These are phyloP conservation scores for Malurus melanocephalus DNA, from an alignment of 2,113 vertebrate genomes.

Conservation along the genomic window DNA sequence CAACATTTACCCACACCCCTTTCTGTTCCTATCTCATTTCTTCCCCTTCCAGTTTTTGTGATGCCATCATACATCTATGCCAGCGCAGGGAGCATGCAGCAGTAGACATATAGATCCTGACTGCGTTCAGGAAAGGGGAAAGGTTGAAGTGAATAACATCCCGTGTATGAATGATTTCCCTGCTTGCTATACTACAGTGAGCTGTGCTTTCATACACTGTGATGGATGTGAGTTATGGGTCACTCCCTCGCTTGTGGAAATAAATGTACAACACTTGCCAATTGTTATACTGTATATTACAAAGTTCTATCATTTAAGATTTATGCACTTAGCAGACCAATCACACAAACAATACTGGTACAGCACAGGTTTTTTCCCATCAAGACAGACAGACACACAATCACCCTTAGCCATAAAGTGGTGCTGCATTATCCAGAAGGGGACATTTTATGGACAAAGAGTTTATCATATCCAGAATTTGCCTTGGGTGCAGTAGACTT, in stretches of 20 bases:
- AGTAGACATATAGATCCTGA: conserved; percentile 40
- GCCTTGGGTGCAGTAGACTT: conserved; percentile 23
- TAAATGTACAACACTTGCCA: conserved; percentile 49
- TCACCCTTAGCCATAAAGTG: neutral
- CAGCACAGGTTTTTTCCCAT: neutral
- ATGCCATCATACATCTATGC: conserved; percentile 52
- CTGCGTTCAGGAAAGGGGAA: conserved; percentile 18
- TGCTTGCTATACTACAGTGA: conserved; percentile 34
- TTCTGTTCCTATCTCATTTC: conserved; percentile 49
- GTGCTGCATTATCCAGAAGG: neutral
- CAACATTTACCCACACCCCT: conserved; percentile 6
- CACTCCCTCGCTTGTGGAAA: conserved; percentile 55
- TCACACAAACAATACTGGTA: neutral
- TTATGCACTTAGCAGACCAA: conserved; percentile 23
- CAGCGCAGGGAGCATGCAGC: conserved; percentile 7
- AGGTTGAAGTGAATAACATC: conserved; percentile 58
- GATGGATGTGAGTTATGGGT: conserved; percentile 63
- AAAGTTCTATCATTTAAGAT: conserved; percentile 35
- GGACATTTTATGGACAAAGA: neutral
- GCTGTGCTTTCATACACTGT: conserved; percentile 28
- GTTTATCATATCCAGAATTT: conserved; percentile 19
- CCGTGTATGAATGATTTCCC: conserved; percentile 37
- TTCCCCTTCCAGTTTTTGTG: conserved; percentile 45
- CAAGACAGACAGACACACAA: conserved; percentile 2
- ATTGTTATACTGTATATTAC: conserved; percentile 31